Conservation (phyloP, 2,888 invertebrate genomes). For the Theretra japonica region DNA sequence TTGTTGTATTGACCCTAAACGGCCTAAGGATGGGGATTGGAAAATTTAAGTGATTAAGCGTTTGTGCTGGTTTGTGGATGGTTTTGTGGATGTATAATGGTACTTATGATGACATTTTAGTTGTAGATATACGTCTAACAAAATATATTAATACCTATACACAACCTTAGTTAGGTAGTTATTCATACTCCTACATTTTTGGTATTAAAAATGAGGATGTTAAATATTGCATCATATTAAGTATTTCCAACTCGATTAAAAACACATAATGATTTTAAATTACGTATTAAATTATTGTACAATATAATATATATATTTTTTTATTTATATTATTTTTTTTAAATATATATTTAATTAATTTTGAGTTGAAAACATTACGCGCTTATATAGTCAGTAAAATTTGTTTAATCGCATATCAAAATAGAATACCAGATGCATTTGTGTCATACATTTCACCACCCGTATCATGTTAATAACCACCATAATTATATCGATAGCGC, state of each 20-base stretch:
- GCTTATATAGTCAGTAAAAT: neutral
- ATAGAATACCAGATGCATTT: neutral
- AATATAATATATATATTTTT: too few species aligned
- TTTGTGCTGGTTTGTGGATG: slow-evolving; percentile 46
- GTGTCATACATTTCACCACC: neutral
- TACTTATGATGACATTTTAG: neutral
- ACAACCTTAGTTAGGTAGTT: too few species aligned
- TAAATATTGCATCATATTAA: too few species aligned
- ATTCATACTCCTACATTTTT: too few species aligned
- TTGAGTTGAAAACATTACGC: too few species aligned
- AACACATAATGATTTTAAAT: too few species aligned
- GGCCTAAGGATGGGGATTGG: slow-evolving; percentile 64
- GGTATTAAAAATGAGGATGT: too few species aligned
- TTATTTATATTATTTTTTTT: too few species aligned
- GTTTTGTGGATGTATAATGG: neutral
- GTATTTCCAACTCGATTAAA: too few species aligned
- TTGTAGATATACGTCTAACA: neutral
- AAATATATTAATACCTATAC: too few species aligned
- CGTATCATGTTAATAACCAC: neutral
- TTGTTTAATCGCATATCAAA: neutral
- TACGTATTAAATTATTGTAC: too few species aligned
- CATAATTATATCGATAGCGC: neutral
- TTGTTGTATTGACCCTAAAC: slow-evolving; percentile 81
- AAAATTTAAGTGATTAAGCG: slow-evolving; percentile 64
- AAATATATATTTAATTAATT: too few species aligned